A percentile compares a stretch with the other conserved stretches of the same genome.
Conservation (phyloP, 2,888 invertebrate genomes). For the Leptopilina drosophilae region DNA sequence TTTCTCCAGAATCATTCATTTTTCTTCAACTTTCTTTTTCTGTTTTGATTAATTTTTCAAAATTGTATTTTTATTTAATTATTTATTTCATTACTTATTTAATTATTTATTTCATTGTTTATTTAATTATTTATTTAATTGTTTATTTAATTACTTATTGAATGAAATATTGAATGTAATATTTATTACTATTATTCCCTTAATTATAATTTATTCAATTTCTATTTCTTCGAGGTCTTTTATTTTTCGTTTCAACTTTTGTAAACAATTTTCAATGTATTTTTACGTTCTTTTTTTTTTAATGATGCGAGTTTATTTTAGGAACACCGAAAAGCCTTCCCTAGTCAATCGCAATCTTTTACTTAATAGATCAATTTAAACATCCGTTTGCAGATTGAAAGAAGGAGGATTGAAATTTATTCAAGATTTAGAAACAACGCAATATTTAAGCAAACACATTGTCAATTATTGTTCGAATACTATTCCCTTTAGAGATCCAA, state of each 20-base stretch:
- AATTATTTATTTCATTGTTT: neutral
- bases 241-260: neutral
- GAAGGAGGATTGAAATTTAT: neutral
- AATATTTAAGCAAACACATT: slow-evolving; percentile 15
- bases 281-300: neutral
- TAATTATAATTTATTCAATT: neutral
- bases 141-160: neutral
- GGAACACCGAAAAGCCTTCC: neutral
- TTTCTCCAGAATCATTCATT: neutral
- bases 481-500: slow-evolving; percentile 42
- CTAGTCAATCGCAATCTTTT: neutral
- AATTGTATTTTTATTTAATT: neutral
- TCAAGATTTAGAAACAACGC: neutral
- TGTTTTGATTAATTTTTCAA: neutral
- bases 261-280: neutral
- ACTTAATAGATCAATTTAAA: slow-evolving; percentile 15
- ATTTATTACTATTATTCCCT: too few species aligned
- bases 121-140: neutral
- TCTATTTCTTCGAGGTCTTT: neutral
- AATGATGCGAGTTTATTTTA: slow-evolving; percentile 4
- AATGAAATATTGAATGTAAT: too few species aligned
- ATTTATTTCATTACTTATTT: neutral
- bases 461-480: neutral
- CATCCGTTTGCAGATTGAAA: slow-evolving; percentile 26
- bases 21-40: neutral